A percentile compares a stretch with the other conserved stretches of the same genome.
Conservation (phyloP, 2,888 invertebrate genomes). For the Tetramorium bicarinatum region DNA sequence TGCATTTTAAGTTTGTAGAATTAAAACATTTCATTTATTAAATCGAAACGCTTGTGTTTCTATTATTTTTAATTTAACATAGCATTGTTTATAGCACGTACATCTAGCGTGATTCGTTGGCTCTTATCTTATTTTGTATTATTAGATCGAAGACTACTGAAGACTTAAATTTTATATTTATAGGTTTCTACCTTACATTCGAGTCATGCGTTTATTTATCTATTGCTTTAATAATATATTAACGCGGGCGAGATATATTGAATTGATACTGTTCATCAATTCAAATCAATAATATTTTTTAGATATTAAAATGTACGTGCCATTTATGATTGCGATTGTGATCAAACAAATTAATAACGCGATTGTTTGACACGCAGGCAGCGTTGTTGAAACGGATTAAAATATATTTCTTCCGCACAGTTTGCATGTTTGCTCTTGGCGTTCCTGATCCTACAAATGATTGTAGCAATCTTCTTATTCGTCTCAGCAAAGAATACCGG, state of each 20-base stretch:
- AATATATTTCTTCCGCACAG: conserved; percentile 84
- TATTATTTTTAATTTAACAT: too few species aligned
- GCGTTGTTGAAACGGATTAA: not conserved
- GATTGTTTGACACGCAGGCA: not conserved
- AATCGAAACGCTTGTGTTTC: too few species aligned
- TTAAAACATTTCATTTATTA: too few species aligned
- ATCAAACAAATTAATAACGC: not conserved
- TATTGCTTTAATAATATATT: conserved; percentile 2
- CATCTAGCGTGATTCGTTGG: too few species aligned
- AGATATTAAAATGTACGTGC: not conserved
- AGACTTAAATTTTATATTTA: conserved; percentile 25
- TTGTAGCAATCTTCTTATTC: conserved; percentile 90
- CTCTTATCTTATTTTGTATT: too few species aligned
- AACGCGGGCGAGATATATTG: not conserved
- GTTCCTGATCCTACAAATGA: conserved; percentile 91
- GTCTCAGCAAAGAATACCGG: conserved; percentile 88
- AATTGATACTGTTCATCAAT: too few species aligned
- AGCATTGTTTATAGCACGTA: too few species aligned
- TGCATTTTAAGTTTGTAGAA: not conserved
- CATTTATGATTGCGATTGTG: not conserved
- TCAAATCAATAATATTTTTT: not conserved
- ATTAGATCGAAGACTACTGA: conserved; percentile 1
- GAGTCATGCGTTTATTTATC: not conserved
- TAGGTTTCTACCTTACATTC: not conserved
- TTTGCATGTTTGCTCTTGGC: conserved; percentile 91